Conservation (phyloP, 2,888 invertebrate species). For the Melinopterus prodromus region DNA sequence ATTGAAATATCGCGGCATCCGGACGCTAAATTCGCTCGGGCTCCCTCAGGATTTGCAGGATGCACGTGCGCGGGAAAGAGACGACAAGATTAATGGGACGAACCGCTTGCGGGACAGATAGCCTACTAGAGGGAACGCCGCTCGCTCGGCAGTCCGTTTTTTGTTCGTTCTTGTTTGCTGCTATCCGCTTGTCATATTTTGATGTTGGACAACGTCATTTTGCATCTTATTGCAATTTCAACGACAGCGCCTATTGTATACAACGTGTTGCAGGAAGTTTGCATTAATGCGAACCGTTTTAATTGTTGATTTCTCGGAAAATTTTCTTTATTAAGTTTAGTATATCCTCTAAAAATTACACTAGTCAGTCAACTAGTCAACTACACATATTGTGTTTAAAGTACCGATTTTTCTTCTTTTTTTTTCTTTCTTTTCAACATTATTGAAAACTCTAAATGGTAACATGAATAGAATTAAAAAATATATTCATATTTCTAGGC, state of each 20-base stretch:
- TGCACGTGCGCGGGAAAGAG: conserved; percentile 51
- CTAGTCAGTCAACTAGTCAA: too few relatives aligned
- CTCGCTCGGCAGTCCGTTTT: neutral
- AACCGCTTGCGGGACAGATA: conserved; percentile 49
- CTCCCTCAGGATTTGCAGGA: conserved; percentile 50
- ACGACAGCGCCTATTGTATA: neutral
- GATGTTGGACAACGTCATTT: conserved; percentile 50
- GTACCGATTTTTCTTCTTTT: too few relatives aligned
- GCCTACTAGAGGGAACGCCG: conserved; percentile 43
- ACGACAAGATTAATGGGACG: conserved; percentile 54
- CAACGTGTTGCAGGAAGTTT: too few relatives aligned
- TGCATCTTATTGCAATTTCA: conserved; percentile 46
- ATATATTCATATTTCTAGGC: too few relatives aligned
- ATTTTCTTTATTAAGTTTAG: too few relatives aligned
- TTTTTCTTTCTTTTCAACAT: too few relatives aligned
- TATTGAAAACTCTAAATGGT: too few relatives aligned
- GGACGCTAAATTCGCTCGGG: conserved; percentile 56
- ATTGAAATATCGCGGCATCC: conserved; percentile 57
- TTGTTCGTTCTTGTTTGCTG: conserved; percentile 40
- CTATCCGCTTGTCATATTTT: conserved; percentile 49
- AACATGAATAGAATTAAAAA: too few relatives aligned
- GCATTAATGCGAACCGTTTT: too few relatives aligned
- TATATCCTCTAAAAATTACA: too few relatives aligned
- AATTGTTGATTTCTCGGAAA: too few relatives aligned
- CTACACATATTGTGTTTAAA: too few relatives aligned